Evolutionary conservation across 64 coral and sea anemone species (phyloP).

Genomic region (Astreopora myriophthalma): DNA sequence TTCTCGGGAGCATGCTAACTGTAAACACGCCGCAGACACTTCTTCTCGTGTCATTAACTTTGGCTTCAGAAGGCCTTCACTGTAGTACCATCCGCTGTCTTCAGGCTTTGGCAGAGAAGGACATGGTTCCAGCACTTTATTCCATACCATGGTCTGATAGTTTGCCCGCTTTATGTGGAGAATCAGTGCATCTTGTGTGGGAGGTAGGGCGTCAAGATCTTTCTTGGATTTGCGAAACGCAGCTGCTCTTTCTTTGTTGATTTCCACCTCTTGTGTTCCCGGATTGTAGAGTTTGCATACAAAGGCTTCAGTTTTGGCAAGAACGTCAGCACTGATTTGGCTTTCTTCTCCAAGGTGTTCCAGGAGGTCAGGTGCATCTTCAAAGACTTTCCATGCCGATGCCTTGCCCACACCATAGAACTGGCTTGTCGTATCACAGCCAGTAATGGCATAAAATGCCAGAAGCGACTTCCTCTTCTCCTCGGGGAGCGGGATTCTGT

Average conservation of each 20-base stretch:
- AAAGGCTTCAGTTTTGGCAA: slow-evolving; percentile 48
- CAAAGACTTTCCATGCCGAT: slow-evolving; percentile 32
- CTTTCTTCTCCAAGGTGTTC: slow-evolving; percentile 35
- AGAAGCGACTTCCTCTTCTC: slow-evolving; percentile 58
- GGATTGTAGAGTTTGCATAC: slow-evolving; percentile 55
- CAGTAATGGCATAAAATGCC: slow-evolving; percentile 47
- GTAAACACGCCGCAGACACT: slow-evolving; percentile 50
- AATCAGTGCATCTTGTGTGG: slow-evolving; percentile 38
- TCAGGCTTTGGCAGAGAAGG: slow-evolving; percentile 11
- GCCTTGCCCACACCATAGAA: slow-evolving; percentile 61
- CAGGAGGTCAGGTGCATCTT: neutral
- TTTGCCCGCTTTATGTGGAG: slow-evolving; percentile 17
- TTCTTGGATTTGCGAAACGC: slow-evolving; percentile 51
- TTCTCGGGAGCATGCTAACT: slow-evolving; percentile 28
- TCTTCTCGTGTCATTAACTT: slow-evolving; percentile 2
- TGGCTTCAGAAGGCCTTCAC: slow-evolving; percentile 52
- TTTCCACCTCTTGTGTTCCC: neutral
- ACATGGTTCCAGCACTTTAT: neutral
- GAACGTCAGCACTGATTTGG: neutral
- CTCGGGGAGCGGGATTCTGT: slow-evolving; percentile 13
- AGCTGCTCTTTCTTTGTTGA: slow-evolving; percentile 51
- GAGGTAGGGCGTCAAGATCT: slow-evolving; percentile 24
- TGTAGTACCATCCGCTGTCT: slow-evolving; percentile 6
- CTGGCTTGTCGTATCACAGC: slow-evolving; percentile 66
- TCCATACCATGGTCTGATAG: slow-evolving; percentile 49